Conservation (phyloP, 2,888 invertebrate species). For the Eugnorisma glareosa region DNA sequence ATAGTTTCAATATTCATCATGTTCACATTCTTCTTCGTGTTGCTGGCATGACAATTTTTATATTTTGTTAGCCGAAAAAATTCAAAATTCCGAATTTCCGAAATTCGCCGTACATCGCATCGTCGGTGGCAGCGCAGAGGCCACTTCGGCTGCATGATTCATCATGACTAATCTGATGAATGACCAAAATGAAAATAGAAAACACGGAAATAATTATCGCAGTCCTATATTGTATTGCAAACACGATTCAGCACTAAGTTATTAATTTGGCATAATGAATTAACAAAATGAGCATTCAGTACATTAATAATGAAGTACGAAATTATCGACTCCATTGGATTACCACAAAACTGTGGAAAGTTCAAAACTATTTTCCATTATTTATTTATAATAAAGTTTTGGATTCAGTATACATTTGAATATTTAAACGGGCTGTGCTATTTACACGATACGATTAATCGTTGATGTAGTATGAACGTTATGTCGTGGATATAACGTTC, state of each 20-base stretch:
- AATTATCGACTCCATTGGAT: constrained; percentile 40
- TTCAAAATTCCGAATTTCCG: too few relatives aligned
- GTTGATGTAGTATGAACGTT: too few relatives aligned
- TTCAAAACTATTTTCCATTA: constrained; percentile 56
- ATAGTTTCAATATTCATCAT: background rate
- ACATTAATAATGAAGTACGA: constrained; percentile 10
- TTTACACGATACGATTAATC: constrained; percentile 45
- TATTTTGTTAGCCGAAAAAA: background rate
- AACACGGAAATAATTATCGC: background rate
- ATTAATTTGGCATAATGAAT: constrained; percentile 23
- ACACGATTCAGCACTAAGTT: constrained; percentile 4
- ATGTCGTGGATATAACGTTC: background rate
- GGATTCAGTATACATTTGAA: constrained; percentile 56
- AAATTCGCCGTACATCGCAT: background rate
- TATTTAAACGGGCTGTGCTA: constrained; percentile 38
- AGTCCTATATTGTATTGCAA: constrained; percentile 9
- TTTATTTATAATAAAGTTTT: constrained; percentile 57
- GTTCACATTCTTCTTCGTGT: too few relatives aligned
- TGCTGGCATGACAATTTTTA: too few relatives aligned
- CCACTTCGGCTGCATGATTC: background rate
- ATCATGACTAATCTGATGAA: background rate
- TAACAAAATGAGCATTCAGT: constrained; percentile 11
- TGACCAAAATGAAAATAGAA: background rate
- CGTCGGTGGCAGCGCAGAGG: background rate
- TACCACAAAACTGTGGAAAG: constrained; percentile 36